Conservation (phyloP, 2,797 vertebrate genomes). For the Phrynocephalus guinanensis region DNA sequence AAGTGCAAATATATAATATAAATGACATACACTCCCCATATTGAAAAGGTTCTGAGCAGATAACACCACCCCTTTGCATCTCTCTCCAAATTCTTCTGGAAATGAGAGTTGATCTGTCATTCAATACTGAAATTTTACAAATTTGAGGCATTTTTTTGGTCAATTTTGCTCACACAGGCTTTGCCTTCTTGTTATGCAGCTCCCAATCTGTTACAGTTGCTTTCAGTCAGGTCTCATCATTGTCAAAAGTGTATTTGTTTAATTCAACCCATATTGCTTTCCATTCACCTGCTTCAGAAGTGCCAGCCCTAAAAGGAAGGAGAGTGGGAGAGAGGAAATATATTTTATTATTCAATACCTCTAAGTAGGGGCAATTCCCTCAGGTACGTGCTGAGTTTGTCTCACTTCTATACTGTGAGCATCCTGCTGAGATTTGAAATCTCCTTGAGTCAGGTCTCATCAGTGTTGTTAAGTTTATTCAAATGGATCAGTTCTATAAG, state of each 20-base stretch:
- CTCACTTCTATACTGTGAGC: constrained; percentile 39
- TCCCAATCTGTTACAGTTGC: constrained; percentile 23
- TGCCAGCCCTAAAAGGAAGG: constrained; percentile 9
- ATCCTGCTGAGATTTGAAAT: constrained; percentile 45
- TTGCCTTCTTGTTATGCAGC: constrained; percentile 26
- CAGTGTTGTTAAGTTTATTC: constrained; percentile 57
- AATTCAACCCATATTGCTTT: background rate
- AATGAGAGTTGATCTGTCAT: constrained; percentile 9
- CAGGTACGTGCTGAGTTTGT: background rate
- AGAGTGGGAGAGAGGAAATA: background rate
- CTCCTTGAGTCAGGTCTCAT: constrained; percentile 48
- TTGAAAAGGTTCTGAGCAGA: background rate
- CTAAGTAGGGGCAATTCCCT: constrained; percentile 18
- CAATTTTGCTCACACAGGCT: background rate
- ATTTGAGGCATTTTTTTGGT: constrained; percentile 21
- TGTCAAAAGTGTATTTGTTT: constrained; percentile 16
- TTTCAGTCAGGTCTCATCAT: constrained; percentile 53
- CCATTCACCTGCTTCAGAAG: constrained; percentile 30
- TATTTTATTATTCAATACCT: constrained; percentile 48
- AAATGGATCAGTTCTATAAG: constrained; percentile 38
- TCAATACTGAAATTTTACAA: background rate
- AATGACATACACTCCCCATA: background rate
- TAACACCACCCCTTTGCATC: background rate
- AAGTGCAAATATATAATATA: too few species aligned
- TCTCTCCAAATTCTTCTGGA: constrained; percentile 10